Evolutionary conservation across 2,888 invertebrate genomes (phyloP).

Genomic region (Trichogramma dendrolimi): DNA sequence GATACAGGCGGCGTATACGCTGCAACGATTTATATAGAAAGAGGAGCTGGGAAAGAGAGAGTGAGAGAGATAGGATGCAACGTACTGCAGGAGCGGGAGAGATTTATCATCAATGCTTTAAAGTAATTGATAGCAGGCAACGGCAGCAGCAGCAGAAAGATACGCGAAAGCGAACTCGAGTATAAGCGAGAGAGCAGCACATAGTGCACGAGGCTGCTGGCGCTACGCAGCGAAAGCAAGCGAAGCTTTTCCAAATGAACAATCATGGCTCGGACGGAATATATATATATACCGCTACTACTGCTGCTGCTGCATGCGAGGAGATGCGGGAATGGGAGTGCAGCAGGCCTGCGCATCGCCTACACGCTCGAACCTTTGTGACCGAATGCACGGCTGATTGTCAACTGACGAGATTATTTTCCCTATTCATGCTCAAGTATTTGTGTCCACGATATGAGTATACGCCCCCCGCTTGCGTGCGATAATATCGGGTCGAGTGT

Average conservation of each 20-base stretch:
- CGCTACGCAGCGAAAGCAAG: too few relatives aligned
- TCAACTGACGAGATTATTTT: constrained; percentile 14
- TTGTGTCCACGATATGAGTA: too few relatives aligned
- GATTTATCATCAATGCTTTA: constrained; percentile 35
- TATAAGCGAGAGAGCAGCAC: too few relatives aligned
- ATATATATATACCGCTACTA: too few relatives aligned
- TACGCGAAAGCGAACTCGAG: too few relatives aligned
- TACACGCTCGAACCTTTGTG: too few relatives aligned
- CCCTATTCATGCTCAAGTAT: not conserved
- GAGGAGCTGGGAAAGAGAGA: not conserved
- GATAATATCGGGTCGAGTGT: too few relatives aligned
- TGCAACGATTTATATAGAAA: not conserved
- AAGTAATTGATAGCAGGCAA: constrained; percentile 31
- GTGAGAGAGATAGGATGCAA: not conserved
- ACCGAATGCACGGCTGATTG: not conserved
- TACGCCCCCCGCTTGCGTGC: too few relatives aligned
- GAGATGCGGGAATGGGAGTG: too few relatives aligned
- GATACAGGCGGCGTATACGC: constrained; percentile 21
- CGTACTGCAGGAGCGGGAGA: constrained; percentile 22
- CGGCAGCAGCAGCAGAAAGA: not conserved
- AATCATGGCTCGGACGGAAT: constrained; percentile 20
- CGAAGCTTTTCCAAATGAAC: constrained; percentile 20
- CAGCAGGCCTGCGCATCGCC: too few relatives aligned
- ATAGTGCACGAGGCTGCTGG: too few relatives aligned
- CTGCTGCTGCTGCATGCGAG: too few relatives aligned